Base-by-base conservation (phyloP, 1,140 invertebrate species). In the Drosophila truncata region DNA sequence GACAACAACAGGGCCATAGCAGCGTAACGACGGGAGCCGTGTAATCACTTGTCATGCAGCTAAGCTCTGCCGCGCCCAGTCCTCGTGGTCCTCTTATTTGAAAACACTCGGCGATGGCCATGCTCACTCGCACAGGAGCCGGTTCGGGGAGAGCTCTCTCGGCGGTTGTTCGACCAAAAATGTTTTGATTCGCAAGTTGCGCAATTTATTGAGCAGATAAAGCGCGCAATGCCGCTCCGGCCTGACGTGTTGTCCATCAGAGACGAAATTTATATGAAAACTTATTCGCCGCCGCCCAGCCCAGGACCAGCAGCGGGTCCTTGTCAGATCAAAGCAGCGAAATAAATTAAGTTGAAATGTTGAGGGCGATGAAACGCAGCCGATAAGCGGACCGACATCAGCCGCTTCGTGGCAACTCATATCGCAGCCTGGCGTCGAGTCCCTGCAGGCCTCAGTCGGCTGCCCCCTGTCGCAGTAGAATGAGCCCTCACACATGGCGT, bases 201-300 rank as follows among this genome's bases (percentile, higher is more conserved):
- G 75, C 78, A 76, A 82, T 87, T 86, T 87, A 87, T 86, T 65
- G 83, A 72, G 62, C 44, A 82, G 82, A 86, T 86, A 86, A 86
- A 82, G 79, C 49, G 67, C 27, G 41, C 33, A 27, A 20, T 59
- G 23, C 44, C 27, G 52, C 25, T n/a, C 20, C 35, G 60, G 74
- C 31, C 72, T 59, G 55, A 29, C 35, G 52, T 77, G 59, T 46
- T 71, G 74, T 78, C 78, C 73, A 81, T 84, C 82, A 80, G 60
- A 67, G 58, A 67, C 27, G 66, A 72, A 87, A 86, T 87, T 86
- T 86, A 86, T 86, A 83, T 87, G 80, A 87, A 86, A 86, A 86
- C 46, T 87, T 86, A 62, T 65, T 69, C 37, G 49, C 37, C 33
- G 16, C 13, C 49, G 41, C 50, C 54, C 44, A 18, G n/a, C 25